phyloP scores from a whole-genome alignment of 2,113 vertebrate species.

The Nerophis ophidion region DNA sequence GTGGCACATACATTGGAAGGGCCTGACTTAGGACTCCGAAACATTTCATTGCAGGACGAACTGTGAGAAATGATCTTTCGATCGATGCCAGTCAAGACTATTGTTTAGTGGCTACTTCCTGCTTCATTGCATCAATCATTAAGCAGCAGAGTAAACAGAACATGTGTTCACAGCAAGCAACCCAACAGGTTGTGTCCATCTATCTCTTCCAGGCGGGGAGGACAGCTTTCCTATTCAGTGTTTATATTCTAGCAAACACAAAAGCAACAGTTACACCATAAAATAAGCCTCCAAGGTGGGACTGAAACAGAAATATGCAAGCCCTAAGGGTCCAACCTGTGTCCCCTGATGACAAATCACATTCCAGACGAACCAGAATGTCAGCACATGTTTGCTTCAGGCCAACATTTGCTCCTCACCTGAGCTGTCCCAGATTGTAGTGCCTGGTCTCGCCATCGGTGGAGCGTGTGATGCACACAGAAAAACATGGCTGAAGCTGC shows the following conservation, averaged over 20 bases:
- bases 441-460: conserved; percentile 85
- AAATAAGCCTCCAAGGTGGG: conserved; percentile 48
- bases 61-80: too few relatives aligned
- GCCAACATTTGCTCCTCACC: conserved; percentile 65
- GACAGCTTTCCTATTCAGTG: conserved; percentile 22
- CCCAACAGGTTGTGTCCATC: not conserved
- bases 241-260: conserved; percentile 8
- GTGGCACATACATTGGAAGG: too few relatives aligned
- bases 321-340: conserved; percentile 13
- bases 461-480: conserved; percentile 82
- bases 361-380: not conserved
- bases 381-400: too few relatives aligned
- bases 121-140: not conserved
- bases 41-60: too few relatives aligned
- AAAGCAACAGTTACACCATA: conserved; percentile 3
- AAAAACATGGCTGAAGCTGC: conserved; percentile 86
- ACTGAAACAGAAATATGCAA: conserved; percentile 19
- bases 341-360: conserved; percentile 24
- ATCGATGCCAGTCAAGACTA: not conserved
- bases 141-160: conserved; percentile 7
- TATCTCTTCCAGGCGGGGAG: conserved; percentile 2
- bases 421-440: conserved; percentile 90
- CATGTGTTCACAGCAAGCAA: conserved; percentile 15
- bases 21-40: too few relatives aligned
- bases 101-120: not conserved